Evolutionary conservation across 2,888 invertebrate genomes (phyloP).

Genomic region (Hanleya hanleyi): DNA sequence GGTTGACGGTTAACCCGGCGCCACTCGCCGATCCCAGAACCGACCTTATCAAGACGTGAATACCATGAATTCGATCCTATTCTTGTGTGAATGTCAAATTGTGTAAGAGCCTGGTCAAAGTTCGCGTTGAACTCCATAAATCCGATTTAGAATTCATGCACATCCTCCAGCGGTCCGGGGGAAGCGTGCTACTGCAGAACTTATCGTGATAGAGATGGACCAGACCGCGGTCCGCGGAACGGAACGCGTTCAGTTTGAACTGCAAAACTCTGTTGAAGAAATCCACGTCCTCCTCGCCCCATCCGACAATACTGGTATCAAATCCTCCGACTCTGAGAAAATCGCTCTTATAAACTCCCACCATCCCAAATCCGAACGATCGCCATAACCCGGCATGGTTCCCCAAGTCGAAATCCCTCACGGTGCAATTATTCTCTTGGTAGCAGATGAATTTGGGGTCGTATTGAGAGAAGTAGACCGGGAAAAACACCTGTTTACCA

Average conservation of each 20-base stretch:
- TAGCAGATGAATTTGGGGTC: constrained; percentile 79
- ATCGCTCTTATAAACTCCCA: constrained; percentile 89
- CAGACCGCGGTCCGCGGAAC: constrained; percentile 88
- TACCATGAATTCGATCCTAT: no score
- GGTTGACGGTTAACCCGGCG: no score
- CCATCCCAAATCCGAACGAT: constrained; percentile 95
- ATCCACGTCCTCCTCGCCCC: constrained; percentile 97
- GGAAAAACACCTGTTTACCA: constrained; percentile 83
- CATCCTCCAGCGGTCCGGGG: not conserved
- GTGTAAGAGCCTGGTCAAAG: not conserved
- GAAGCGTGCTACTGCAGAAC: constrained; percentile 77
- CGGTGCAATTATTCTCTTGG: not conserved
- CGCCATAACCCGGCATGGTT: constrained; percentile 88
- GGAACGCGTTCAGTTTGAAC: constrained; percentile 81
- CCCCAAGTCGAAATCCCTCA: constrained; percentile 28
- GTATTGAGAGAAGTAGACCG: constrained; percentile 95
- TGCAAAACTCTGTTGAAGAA: constrained; percentile 85
- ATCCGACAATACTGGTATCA: constrained; percentile 90
- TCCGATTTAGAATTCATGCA: not conserved
- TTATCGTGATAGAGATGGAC: constrained; percentile 95
- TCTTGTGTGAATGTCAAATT: no score
- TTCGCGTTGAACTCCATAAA: not conserved
- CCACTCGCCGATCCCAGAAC: no score
- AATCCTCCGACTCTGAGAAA: constrained; percentile 88
- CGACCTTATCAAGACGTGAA: no score